Conservation (phyloP, 2,797 vertebrate species). For the Sorex maritimensis region DNA sequence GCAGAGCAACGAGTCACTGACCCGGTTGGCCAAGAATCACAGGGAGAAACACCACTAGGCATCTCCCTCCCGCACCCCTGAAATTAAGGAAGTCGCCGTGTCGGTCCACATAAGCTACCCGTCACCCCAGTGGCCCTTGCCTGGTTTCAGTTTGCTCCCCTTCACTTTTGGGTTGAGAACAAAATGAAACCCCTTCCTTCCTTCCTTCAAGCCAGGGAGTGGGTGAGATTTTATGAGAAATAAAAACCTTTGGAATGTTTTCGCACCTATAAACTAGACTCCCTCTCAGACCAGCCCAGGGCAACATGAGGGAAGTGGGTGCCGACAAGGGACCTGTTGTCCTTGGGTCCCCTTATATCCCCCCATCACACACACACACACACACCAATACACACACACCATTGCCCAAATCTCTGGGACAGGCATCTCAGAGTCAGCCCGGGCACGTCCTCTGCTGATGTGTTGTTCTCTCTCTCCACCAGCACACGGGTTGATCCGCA, state of each 20-base stretch:
- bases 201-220: not conserved
- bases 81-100: not conserved
- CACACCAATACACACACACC: too few species aligned
- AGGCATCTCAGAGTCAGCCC: too few species aligned
- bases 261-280: slow-evolving; percentile 11
- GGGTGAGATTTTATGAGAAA: slow-evolving; percentile 39
- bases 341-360: not conserved
- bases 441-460: too few species aligned
- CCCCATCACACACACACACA: not conserved
- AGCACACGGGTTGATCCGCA: not conserved
- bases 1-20: too few species aligned
- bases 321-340: not conserved
- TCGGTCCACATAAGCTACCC: not conserved
- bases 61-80: too few species aligned
- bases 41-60: too few species aligned
- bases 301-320: not conserved
- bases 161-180: slow-evolving; percentile 14
- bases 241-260: not conserved
- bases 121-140: not conserved
- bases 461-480: not conserved
- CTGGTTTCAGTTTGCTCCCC: not conserved
- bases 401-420: too few species aligned
- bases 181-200: not conserved
- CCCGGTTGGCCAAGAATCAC: too few species aligned
- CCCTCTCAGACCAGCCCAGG: not conserved